Percentiles rank a stretch among this genome's conserved stretches.
Conservation (phyloP, 1,140 invertebrate species). For the Calliopsis andreniformis region DNA sequence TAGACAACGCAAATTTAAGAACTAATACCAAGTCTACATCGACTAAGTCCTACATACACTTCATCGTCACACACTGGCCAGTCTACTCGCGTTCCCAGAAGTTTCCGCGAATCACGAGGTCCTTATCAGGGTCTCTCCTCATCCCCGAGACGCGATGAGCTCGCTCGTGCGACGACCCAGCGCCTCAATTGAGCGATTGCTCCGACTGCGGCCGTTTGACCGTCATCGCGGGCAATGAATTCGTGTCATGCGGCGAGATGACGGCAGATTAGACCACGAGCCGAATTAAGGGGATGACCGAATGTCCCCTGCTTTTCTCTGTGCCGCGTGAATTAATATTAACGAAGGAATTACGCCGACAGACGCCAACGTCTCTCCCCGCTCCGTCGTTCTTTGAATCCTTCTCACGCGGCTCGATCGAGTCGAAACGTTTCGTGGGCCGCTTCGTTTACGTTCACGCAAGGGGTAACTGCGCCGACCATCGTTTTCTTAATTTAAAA, state of each 20-base stretch:
- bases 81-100: neutral
- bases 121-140: neutral
- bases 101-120: neutral
- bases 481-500: slow-evolving; percentile 36
- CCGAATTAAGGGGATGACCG: slow-evolving; percentile 74
- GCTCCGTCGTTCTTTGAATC: neutral
- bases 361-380: slow-evolving; percentile 1
- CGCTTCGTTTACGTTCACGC: neutral
- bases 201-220: slow-evolving; percentile 55
- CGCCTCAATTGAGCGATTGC: slow-evolving; percentile 65
- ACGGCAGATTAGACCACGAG: slow-evolving; percentile 67
- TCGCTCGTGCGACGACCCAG: slow-evolving; percentile 46
- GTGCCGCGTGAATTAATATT: slow-evolving; percentile 69
- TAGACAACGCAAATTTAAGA: too few species aligned
- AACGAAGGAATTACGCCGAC: slow-evolving; percentile 61
- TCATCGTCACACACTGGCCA: too few species aligned
- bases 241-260: slow-evolving; percentile 73
- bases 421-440: neutral
- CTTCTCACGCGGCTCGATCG: neutral
- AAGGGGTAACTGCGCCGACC: too few species aligned
- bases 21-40: too few species aligned
- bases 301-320: slow-evolving; percentile 68
- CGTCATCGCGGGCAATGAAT: slow-evolving; percentile 71
- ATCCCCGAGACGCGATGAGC: neutral
- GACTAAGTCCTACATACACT: too few species aligned